Evolutionary conservation across 2,113 vertebrate genomes (phyloP).

Genomic region (Eubucco bourcierii): DNA sequence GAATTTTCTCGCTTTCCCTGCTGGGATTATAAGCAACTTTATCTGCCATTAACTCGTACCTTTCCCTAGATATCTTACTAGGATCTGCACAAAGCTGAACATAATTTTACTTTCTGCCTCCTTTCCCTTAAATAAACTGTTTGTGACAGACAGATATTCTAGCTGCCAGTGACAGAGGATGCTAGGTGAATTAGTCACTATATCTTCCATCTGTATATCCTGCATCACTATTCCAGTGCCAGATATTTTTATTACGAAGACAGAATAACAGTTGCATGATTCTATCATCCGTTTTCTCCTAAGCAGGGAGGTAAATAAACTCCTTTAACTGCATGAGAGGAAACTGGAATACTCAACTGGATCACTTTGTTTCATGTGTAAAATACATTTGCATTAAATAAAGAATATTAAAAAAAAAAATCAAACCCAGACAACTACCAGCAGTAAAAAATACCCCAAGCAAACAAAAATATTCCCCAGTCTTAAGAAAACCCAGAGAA

Average conservation of each 20-base stretch:
- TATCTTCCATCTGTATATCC: slow-evolving; percentile 9
- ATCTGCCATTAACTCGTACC: neutral
- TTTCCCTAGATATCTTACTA: neutral
- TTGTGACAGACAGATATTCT: neutral
- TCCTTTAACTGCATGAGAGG: neutral
- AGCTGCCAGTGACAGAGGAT: neutral
- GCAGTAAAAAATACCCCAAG: neutral
- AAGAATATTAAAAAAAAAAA: neutral
- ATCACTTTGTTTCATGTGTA: neutral
- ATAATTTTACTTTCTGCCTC: neutral
- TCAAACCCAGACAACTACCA: too few species aligned
- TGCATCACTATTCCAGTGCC: neutral
- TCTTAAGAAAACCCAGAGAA: too few species aligned
- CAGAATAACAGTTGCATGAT: neutral
- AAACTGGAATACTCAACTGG: neutral
- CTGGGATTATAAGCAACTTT: neutral
- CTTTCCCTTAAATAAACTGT: neutral
- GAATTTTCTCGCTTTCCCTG: neutral
- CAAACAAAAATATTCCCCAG: neutral
- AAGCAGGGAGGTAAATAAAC: neutral
- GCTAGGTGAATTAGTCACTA: slow-evolving; percentile 34
- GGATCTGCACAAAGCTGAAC: neutral
- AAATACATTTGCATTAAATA: neutral
- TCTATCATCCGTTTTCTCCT: neutral
- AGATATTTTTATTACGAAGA: neutral